phyloP scores from a whole-genome alignment of 1,140 invertebrate genomes.

The Ceratina japonica region DNA sequence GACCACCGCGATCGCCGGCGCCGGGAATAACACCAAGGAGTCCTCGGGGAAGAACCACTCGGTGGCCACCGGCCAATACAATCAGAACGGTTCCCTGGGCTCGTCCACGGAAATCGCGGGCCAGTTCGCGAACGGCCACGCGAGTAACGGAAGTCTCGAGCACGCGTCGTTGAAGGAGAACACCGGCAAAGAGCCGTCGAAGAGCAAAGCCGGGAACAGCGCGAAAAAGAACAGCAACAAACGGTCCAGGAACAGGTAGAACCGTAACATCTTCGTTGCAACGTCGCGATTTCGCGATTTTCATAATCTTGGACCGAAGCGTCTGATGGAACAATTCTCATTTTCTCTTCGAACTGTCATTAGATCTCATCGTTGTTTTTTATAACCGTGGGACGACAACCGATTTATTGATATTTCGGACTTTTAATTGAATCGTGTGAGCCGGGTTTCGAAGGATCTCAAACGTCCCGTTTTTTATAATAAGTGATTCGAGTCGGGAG shows the following conservation, averaged over 20 bases:
- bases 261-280: background rate
- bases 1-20: constrained; percentile 80
- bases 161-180: constrained; percentile 78
- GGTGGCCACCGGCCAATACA: constrained; percentile 80
- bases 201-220: constrained; percentile 82
- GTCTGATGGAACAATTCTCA: background rate
- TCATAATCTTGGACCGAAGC: background rate
- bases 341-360: background rate
- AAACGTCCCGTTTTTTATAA: too few relatives aligned
- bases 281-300: background rate
- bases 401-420: too few relatives aligned
- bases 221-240: constrained; percentile 85
- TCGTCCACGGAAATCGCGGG: constrained; percentile 76
- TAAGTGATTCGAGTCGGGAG: too few relatives aligned
- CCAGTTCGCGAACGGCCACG: constrained; percentile 82
- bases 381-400: background rate
- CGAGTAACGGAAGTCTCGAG: constrained; percentile 78
- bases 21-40: constrained; percentile 74
- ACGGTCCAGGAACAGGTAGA: constrained; percentile 85
- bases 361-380: constrained; percentile 18
- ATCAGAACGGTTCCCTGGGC: constrained; percentile 23
- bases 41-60: constrained; percentile 83
- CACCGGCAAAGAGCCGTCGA: constrained; percentile 81
- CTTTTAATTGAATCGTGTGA: too few relatives aligned
- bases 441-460: too few relatives aligned